Evolutionary conservation across 53 echinoderm and acorn worm genomes (phyloP), one percentile per base, ranked within the genome.

Genomic region (Luidia sarsii): DNA sequence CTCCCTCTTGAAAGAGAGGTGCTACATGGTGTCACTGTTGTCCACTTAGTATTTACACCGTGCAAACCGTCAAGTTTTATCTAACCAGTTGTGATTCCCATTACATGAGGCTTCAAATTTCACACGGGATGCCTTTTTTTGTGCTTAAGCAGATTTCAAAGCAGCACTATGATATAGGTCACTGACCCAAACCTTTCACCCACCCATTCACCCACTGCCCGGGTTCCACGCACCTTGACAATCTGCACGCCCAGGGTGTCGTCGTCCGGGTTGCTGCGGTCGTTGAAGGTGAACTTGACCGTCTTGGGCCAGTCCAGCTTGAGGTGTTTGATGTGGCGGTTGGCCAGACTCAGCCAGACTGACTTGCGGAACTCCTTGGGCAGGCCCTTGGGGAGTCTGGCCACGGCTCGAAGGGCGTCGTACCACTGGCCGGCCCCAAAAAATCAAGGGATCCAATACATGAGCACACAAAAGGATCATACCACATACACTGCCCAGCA

Each of bases 171-270:
- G n/a, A n/a, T n/a, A n/a, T n/a, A n/a, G n/a, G n/a, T n/a, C n/a
- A n/a, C n/a, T n/a, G n/a, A n/a, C n/a, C n/a, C n/a, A n/a, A n/a
- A n/a, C n/a, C n/a, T n/a, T n/a, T n/a, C n/a, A n/a, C n/a, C n/a
- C n/a, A n/a, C n/a, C n/a, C n/a, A n/a, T n/a, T n/a, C n/a, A n/a
- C n/a, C n/a, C n/a, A n/a, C n/a, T n/a, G n/a, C n/a, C n/a, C n/a
- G n/a, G n/a, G n/a, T n/a, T n/a, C n/a, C n/a, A n/a, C n/a, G n/a
- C 85, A 99, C 99, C 94, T 99, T 99, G 2, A 99, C 99, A 54
- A 99, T 99, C 82, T 99, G 99, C 1, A 93, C 89, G 5, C 99
- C 99, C 0, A 99, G 88, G 25, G 91, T 94, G 64, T 99, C 99
- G 48, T 99, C 99, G 56, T 99, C 99, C 10, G 99, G 99, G 64